Evolutionary conservation across 2,797 vertebrate genomes (phyloP).

Genomic region (Simalia tracyae): DNA sequence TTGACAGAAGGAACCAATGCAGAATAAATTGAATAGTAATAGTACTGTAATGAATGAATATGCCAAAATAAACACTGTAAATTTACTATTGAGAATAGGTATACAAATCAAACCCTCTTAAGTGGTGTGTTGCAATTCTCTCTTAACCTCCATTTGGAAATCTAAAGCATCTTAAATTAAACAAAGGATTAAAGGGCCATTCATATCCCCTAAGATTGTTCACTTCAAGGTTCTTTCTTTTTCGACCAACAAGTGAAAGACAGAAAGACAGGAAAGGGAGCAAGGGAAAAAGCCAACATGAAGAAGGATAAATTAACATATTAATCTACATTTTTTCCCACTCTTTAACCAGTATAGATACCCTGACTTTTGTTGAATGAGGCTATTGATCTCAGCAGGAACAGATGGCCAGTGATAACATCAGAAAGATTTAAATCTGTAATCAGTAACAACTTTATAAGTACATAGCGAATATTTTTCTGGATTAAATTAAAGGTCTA

Average conservation of each 20-base stretch:
- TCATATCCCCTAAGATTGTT: not conserved
- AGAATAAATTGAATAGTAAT: not conserved
- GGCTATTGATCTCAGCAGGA: not conserved
- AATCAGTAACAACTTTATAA: not conserved
- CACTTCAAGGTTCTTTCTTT: not conserved
- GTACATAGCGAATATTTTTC: not conserved
- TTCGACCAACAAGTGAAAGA: not conserved
- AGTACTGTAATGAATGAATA: not conserved
- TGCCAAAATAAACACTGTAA: not conserved
- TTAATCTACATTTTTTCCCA: not conserved
- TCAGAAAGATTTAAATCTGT: not conserved
- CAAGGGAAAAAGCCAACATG: not conserved
- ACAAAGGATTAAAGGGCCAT: not conserved
- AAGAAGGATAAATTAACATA: not conserved
- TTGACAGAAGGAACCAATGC: not conserved
- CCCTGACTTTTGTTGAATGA: not conserved
- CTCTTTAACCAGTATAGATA: not conserved
- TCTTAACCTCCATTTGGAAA: not conserved
- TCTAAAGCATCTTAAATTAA: not conserved
- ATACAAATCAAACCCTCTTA: not conserved
- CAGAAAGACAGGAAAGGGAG: not conserved
- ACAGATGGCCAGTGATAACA: not conserved
- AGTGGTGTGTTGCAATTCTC: not conserved
- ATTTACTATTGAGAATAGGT: not conserved
- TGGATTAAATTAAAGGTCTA: not conserved